These are phyloP conservation scores for Octopus sinensis DNA, from an alignment of 1,140 invertebrate genomes.

Conservation along the genomic window DNA sequence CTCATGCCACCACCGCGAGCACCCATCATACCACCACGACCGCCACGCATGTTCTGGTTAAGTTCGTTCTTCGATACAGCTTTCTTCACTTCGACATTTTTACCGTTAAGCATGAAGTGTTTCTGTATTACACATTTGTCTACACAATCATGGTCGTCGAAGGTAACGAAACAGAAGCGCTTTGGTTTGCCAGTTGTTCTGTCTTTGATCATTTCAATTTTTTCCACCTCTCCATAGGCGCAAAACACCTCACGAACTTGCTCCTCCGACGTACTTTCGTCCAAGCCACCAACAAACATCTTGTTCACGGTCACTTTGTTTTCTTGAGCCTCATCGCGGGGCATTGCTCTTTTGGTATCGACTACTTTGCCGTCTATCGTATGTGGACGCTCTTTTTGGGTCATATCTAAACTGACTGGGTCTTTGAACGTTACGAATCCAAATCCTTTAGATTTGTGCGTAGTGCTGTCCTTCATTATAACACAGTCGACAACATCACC, in stretches of 20 bases:
- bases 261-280: slow-evolving; percentile 27
- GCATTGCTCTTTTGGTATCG: slow-evolving; percentile 93
- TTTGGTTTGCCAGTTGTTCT: slow-evolving; percentile 25
- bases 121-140: slow-evolving; percentile 31
- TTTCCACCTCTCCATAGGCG: slow-evolving; percentile 33
- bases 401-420: slow-evolving; percentile 89
- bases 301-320: slow-evolving; percentile 58
- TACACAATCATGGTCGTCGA: slow-evolving; percentile 40
- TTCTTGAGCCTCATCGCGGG: slow-evolving; percentile 65
- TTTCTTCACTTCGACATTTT: slow-evolving; percentile 7
- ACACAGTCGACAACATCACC: slow-evolving; percentile 96
- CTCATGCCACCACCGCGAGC: slow-evolving; percentile 13
- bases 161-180: slow-evolving; percentile 43
- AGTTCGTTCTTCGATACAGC: slow-evolving; percentile 4
- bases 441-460: slow-evolving; percentile 85
- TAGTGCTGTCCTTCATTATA: slow-evolving; percentile 95
- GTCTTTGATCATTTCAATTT: slow-evolving; percentile 37
- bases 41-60: not conserved
- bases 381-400: slow-evolving; percentile 82
- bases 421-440: slow-evolving; percentile 93
- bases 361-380: slow-evolving; percentile 81
- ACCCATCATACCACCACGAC: not conserved
- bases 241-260: slow-evolving; percentile 35
- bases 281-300: slow-evolving; percentile 82
- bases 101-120: not conserved